Conservation (phyloP, 2,888 invertebrate species). For the Erebia ligea region DNA sequence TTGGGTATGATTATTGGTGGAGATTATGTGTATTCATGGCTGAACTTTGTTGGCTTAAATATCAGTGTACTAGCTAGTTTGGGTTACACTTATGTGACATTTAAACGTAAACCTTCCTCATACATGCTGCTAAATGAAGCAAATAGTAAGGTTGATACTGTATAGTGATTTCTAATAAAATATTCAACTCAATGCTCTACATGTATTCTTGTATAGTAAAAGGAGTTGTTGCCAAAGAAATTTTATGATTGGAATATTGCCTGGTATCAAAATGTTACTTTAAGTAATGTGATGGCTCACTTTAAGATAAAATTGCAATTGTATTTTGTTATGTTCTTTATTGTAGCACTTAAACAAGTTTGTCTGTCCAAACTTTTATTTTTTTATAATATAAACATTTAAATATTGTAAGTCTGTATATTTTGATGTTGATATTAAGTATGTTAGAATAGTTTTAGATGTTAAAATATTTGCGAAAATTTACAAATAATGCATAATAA, state of each 20-base stretch:
- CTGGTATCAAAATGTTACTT: slow-evolving; percentile 22
- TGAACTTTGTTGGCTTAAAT: slow-evolving; percentile 98
- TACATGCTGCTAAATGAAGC: slow-evolving; percentile 59
- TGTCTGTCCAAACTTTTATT: not conserved
- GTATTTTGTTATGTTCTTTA: slow-evolving; percentile 3
- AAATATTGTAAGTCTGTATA: slow-evolving; percentile 6
- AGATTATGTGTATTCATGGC: slow-evolving; percentile 97
- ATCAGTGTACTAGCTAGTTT: slow-evolving; percentile 95
- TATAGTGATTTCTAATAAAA: slow-evolving; percentile 58
- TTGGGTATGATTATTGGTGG: slow-evolving; percentile 99
- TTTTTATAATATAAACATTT: not conserved
- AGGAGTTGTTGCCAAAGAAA: slow-evolving; percentile 67
- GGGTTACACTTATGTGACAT: slow-evolving; percentile 94
- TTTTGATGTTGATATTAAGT: slow-evolving; percentile 4
- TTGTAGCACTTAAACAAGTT: slow-evolving; percentile 3
- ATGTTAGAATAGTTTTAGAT: too few species aligned
- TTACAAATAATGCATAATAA: too few species aligned
- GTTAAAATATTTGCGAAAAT: too few species aligned
- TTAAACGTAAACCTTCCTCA: slow-evolving; percentile 83
- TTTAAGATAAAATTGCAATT: slow-evolving; percentile 1
- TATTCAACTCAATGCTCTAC: slow-evolving; percentile 54
- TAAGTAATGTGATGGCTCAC: slow-evolving; percentile 24
- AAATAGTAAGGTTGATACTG: slow-evolving; percentile 68
- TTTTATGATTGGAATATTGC: slow-evolving; percentile 28
- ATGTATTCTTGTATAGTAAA: slow-evolving; percentile 50